Evolutionary conservation across 2,888 invertebrate species (phyloP).

Genomic region (Chromoteleia sp.): DNA sequence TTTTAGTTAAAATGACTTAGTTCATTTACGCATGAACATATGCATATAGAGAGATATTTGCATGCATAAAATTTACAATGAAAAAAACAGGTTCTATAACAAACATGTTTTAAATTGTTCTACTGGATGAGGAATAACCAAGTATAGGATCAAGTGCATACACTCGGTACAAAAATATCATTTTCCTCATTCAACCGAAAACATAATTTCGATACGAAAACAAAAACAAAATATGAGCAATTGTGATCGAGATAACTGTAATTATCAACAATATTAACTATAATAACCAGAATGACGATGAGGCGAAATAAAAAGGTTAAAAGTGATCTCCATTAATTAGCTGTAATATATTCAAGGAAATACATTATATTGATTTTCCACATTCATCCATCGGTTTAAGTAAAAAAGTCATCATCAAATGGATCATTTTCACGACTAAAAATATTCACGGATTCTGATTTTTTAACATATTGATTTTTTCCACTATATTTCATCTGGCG

Average conservation of each 20-base stretch:
- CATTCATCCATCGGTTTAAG: too few relatives aligned
- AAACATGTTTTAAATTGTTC: slow-evolving; percentile 22
- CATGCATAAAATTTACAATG: slow-evolving; percentile 26
- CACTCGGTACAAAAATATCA: slow-evolving; percentile 73
- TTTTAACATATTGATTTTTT: slow-evolving; percentile 89
- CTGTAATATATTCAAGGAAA: slow-evolving; percentile 6
- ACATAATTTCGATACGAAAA: slow-evolving; percentile 47
- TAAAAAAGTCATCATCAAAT: slow-evolving; percentile 95
- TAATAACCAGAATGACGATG: slow-evolving; percentile 39
- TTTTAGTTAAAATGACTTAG: slow-evolving; percentile 15
- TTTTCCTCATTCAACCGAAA: slow-evolving; percentile 68
- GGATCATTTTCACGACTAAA: slow-evolving; percentile 94
- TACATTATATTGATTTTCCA: too few relatives aligned
- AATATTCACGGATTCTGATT: slow-evolving; percentile 95
- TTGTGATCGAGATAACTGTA: slow-evolving; percentile 6
- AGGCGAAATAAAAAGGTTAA: slow-evolving; percentile 45
- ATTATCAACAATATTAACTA: slow-evolving; percentile 22
- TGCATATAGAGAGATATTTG: slow-evolving; percentile 15
- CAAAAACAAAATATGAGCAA: slow-evolving; percentile 25
- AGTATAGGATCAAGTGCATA: slow-evolving; percentile 50
- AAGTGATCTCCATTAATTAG: slow-evolving; percentile 30
- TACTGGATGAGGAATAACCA: slow-evolving; percentile 32
- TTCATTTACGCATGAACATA: slow-evolving; percentile 21
- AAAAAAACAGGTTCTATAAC: slow-evolving; percentile 28
- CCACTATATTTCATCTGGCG: slow-evolving; percentile 84